phyloP scores from a whole-genome alignment of 1,140 invertebrate species.

The Megalonaias nervosa region DNA sequence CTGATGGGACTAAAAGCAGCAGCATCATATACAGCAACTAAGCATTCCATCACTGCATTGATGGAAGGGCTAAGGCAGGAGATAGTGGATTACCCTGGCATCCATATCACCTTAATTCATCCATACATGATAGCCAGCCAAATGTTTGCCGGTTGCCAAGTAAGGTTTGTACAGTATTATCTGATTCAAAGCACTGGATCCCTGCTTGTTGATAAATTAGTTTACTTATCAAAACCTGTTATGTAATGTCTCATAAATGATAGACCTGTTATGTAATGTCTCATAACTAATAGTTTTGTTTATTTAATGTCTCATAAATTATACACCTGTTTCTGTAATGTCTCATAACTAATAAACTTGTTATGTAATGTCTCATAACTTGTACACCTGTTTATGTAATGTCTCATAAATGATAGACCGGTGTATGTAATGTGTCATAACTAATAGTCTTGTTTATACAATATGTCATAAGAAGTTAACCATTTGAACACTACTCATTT shows the following conservation, averaged over 20 bases:
- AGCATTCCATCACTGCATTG: conserved; percentile 47
- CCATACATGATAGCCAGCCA: conserved; percentile 57
- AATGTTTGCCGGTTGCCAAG: conserved; percentile 54
- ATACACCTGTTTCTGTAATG: background rate
- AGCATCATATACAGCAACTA: conserved; percentile 54
- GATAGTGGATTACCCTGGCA: conserved; percentile 27
- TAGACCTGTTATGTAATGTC: too few species aligned
- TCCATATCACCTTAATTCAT: conserved; percentile 49
- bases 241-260: background rate
- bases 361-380: too few species aligned
- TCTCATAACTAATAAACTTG: too few species aligned
- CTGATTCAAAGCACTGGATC: background rate
- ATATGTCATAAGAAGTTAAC: background rate
- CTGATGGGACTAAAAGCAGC: conserved; percentile 48
- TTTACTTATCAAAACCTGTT: background rate
- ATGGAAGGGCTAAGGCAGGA: conserved; percentile 47
- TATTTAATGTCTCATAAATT: too few species aligned
- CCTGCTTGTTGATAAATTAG: background rate
- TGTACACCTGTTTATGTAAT: background rate
- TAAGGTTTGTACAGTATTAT: conserved; percentile 30
- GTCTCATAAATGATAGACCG: background rate
- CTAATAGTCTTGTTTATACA: background rate
- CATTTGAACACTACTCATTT: too few species aligned
- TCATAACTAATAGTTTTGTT: background rate
- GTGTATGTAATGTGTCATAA: background rate